Evolutionary conservation across 64 coral and sea anemone species (phyloP).

Genomic region (Montipora foliosa): DNA sequence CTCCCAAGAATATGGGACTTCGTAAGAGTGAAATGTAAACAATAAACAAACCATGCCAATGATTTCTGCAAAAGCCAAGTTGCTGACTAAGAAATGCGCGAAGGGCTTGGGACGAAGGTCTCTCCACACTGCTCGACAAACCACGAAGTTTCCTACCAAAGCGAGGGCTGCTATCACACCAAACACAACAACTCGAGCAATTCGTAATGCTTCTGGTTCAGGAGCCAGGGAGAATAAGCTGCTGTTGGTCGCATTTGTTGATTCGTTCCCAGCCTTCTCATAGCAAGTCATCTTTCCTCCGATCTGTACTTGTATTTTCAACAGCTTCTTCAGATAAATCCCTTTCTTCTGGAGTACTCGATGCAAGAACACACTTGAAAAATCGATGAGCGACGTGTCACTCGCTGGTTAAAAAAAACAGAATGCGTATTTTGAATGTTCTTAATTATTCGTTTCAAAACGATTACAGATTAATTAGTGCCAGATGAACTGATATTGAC

Average conservation of each 20-base stretch:
- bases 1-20: conserved; percentile 64
- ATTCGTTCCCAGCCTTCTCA: neutral
- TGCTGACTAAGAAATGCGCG: conserved; percentile 75
- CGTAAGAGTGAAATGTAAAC: conserved; percentile 64
- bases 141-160: conserved; percentile 63
- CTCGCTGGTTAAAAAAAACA: neutral
- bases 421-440: neutral
- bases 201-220: conserved; percentile 36
- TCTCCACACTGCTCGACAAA: conserved; percentile 47
- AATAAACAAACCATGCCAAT: conserved; percentile 47
- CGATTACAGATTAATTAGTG: too few relatives aligned
- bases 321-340: neutral
- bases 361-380: too few relatives aligned
- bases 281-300: neutral
- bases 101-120: conserved; percentile 28
- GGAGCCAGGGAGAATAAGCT: neutral
- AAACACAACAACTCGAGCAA: conserved; percentile 31
- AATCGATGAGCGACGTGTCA: too few relatives aligned
- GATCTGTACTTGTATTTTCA: neutral
- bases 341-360: too few relatives aligned
- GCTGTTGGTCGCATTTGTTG: neutral
- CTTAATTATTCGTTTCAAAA: too few relatives aligned
- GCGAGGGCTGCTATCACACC: conserved; percentile 27
- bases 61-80: conserved; percentile 81
- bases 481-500: too few relatives aligned